Evolutionary conservation across 2,797 vertebrate genomes (phyloP).

Genomic region (Apogon talboti): DNA sequence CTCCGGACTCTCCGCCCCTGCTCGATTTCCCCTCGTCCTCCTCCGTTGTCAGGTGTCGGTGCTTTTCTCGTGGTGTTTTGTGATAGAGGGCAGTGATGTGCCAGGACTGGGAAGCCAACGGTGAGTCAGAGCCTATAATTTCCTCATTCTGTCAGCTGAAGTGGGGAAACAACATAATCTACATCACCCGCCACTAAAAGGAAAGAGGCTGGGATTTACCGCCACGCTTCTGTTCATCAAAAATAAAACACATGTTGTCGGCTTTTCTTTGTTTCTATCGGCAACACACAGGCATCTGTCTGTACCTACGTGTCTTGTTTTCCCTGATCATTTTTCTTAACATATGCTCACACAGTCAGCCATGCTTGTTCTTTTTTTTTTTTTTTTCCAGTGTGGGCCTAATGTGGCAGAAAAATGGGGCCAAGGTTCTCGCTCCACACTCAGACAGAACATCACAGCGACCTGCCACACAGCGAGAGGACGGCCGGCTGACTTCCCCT

Average conservation of each 20-base stretch:
- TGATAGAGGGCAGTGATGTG: slow-evolving; percentile 59
- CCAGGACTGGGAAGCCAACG: slow-evolving; percentile 40
- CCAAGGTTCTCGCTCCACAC: slow-evolving; percentile 58
- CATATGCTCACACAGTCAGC: not conserved
- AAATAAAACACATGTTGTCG: not conserved
- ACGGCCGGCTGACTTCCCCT: slow-evolving; percentile 37
- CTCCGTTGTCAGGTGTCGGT: slow-evolving; percentile 15
- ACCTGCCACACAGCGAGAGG: slow-evolving; percentile 40
- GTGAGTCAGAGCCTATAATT: slow-evolving; percentile 56
- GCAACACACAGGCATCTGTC: slow-evolving; percentile 5
- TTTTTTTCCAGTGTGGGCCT: slow-evolving; percentile 49
- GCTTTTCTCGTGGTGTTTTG: slow-evolving; percentile 23
- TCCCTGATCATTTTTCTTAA: not conserved
- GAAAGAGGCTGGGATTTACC: slow-evolving; percentile 39
- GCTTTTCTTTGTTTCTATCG: slow-evolving; percentile 17
- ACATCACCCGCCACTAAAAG: slow-evolving; percentile 33
- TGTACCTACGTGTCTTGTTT: not conserved
- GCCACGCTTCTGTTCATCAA: slow-evolving; percentile 7
- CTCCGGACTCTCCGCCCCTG: slow-evolving; percentile 20
- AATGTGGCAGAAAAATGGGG: slow-evolving; percentile 73
- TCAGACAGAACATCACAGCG: slow-evolving; percentile 48
- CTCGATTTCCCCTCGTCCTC: not conserved
- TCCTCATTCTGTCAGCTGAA: slow-evolving; percentile 37
- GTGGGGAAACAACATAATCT: slow-evolving; percentile 48
- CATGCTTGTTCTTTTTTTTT: not conserved